Percentiles rank a stretch among this genome's conserved stretches.
These are phyloP conservation scores for Bufotes viridis DNA, from an alignment of 2,797 vertebrate species.

Conservation along the genomic window DNA sequence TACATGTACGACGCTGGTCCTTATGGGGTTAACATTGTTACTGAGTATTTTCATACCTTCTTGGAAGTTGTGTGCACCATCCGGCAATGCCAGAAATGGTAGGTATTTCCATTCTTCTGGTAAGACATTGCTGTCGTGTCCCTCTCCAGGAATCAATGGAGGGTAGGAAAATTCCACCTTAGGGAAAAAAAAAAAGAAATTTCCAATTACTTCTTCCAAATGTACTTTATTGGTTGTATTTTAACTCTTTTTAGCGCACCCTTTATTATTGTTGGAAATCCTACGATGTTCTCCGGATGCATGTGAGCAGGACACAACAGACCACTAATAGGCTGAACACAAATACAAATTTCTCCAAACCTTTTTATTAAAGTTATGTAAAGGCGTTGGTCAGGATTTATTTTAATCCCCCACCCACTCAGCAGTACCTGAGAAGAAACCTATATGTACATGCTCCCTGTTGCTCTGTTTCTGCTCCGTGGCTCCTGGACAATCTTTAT, in stretches of 20 bases:
- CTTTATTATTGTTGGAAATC: too few relatives aligned
- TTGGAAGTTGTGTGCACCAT: slow-evolving; percentile 98
- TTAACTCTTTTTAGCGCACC: too few relatives aligned
- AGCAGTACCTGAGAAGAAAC: too few relatives aligned
- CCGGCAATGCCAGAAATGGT: slow-evolving; percentile 92
- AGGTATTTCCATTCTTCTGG: slow-evolving; percentile 96
- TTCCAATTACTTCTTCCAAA: neutral
- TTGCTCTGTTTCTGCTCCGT: too few relatives aligned
- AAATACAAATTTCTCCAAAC: neutral
- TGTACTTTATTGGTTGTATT: neutral
- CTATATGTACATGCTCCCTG: too few relatives aligned
- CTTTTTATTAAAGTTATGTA: neutral
- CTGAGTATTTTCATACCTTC: slow-evolving; percentile 80
- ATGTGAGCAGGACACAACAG: neutral
- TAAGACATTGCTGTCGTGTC: slow-evolving; percentile 87
- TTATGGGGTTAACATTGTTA: too few relatives aligned
- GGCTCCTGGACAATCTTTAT: too few relatives aligned
- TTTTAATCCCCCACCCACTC: too few relatives aligned
- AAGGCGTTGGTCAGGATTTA: too few relatives aligned
- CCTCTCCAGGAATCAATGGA: slow-evolving; percentile 84
- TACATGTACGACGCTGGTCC: too few relatives aligned
- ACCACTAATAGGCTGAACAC: neutral
- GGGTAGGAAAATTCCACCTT: slow-evolving; percentile 97
- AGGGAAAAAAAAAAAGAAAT: slow-evolving; percentile 27
- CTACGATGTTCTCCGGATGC: neutral